phyloP scores from a whole-genome alignment of 2,113 vertebrate genomes.

The Ginglymostoma cirratum region DNA sequence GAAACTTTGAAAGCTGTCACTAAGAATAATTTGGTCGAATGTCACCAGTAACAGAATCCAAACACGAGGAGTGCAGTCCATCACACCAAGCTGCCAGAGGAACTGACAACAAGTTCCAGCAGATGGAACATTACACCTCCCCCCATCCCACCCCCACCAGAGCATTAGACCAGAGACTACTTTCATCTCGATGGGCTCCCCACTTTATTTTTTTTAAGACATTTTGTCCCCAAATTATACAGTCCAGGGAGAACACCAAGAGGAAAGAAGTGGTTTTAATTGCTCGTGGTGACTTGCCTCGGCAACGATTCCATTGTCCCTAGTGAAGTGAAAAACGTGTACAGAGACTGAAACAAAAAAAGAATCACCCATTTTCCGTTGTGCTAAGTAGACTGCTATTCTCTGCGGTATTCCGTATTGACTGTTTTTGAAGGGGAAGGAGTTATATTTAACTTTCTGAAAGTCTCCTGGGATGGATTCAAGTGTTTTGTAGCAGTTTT shows the following conservation, averaged over 20 bases:
- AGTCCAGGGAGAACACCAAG: neutral
- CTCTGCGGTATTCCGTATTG: neutral
- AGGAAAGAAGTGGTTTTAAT: conserved; percentile 6
- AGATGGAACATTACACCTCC: conserved; percentile 42
- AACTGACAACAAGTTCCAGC: conserved; percentile 48
- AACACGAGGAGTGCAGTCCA: conserved; percentile 53
- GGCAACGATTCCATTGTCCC: neutral
- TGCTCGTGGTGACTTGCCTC: conserved; percentile 14
- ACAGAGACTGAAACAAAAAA: neutral
- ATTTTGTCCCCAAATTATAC: conserved; percentile 34
- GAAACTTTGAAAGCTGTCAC: conserved; percentile 57
- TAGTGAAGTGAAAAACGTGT: neutral
- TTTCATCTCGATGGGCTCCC: conserved; percentile 8
- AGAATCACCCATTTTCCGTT: neutral
- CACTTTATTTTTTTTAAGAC: neutral
- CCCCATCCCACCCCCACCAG: neutral
- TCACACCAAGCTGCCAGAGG: conserved; percentile 47
- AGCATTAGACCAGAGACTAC: neutral
- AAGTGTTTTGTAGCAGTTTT: neutral
- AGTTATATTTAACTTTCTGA: neutral
- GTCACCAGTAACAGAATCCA: conserved; percentile 56
- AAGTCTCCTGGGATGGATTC: neutral
- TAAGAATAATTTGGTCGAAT: conserved; percentile 61
- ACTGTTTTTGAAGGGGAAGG: neutral
- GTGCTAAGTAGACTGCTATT: neutral